These are phyloP conservation scores for Gymnorhina tibicen DNA, from an alignment of 2,113 vertebrate genomes.

Conservation along the genomic window DNA sequence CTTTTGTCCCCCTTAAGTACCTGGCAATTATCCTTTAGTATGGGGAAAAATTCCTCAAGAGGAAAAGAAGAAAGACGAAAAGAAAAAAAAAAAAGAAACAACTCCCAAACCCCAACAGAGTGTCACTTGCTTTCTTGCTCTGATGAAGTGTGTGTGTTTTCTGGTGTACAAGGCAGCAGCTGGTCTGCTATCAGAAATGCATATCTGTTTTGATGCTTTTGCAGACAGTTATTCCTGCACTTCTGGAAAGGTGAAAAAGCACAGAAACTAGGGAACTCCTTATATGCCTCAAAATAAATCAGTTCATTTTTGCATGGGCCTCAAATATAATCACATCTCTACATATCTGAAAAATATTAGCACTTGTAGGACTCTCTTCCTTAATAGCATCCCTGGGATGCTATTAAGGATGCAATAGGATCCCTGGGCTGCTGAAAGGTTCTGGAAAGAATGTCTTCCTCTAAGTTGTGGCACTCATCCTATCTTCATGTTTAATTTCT, in stretches of 20 bases:
- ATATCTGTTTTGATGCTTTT: neutral
- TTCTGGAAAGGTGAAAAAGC: neutral
- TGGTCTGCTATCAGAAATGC: neutral
- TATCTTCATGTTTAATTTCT: neutral
- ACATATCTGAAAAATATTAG: neutral
- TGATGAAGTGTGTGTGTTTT: neutral
- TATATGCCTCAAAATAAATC: neutral
- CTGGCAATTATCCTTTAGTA: too few relatives aligned
- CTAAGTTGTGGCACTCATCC: neutral
- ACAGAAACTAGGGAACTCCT: neutral
- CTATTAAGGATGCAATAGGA: too few relatives aligned
- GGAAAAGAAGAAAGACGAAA: too few relatives aligned
- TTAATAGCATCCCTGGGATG: neutral
- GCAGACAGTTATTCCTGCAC: neutral
- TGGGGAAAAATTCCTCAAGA: too few relatives aligned
- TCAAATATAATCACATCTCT: neutral
- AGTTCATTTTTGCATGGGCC: neutral
- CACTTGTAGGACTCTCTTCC: neutral
- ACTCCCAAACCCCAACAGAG: too few relatives aligned
- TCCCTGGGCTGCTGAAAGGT: neutral
- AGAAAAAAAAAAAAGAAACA: too few relatives aligned
- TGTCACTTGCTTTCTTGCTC: neutral
- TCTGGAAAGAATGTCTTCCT: neutral
- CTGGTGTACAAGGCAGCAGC: neutral
- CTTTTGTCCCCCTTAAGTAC: too few relatives aligned